These are phyloP conservation scores for Argyrosomus japonicus DNA, from an alignment of 2,113 vertebrate species.

Conservation along the genomic window DNA sequence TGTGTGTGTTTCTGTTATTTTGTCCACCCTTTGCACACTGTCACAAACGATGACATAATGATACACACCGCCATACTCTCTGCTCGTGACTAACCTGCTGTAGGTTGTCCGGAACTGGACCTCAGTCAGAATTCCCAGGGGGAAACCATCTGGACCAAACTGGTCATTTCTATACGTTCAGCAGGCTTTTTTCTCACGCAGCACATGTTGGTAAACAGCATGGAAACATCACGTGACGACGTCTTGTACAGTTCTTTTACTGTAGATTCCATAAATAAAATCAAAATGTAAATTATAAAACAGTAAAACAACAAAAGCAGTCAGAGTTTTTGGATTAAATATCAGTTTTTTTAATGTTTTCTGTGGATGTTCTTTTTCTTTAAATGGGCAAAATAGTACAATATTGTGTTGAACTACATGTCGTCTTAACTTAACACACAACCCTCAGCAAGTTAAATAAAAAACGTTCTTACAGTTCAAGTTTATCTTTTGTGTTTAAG, in stretches of 20 bases:
- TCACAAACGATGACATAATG: slow-evolving; percentile 21
- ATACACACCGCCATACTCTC: slow-evolving; percentile 28
- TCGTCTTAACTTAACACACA: slow-evolving; percentile 16
- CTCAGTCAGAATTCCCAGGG: slow-evolving; percentile 69
- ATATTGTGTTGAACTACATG: background rate
- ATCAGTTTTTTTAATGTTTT: slow-evolving; percentile 28
- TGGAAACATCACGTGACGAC: slow-evolving; percentile 16
- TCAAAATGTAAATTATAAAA: background rate
- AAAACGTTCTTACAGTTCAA: slow-evolving; percentile 21
- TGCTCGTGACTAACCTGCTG: slow-evolving; percentile 70
- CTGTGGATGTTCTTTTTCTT: slow-evolving; percentile 3
- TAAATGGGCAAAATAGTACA: slow-evolving; percentile 22
- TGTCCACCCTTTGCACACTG: background rate
- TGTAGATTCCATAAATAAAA: too few relatives aligned
- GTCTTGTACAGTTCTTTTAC: background rate
- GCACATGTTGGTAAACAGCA: slow-evolving; percentile 48
- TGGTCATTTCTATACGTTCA: slow-evolving; percentile 76
- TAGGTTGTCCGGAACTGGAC: slow-evolving; percentile 77
- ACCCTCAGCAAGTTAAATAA: slow-evolving; percentile 15
- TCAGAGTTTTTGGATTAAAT: slow-evolving; percentile 30
- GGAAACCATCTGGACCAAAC: slow-evolving; percentile 75
- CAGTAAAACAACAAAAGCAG: slow-evolving; percentile 14
- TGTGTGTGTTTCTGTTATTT: slow-evolving; percentile 23
- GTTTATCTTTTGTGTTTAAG: slow-evolving; percentile 38
- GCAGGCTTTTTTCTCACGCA: slow-evolving; percentile 58